phyloP scores from a whole-genome alignment of 1,140 invertebrate genomes.

The Bathynomus jamesi region DNA sequence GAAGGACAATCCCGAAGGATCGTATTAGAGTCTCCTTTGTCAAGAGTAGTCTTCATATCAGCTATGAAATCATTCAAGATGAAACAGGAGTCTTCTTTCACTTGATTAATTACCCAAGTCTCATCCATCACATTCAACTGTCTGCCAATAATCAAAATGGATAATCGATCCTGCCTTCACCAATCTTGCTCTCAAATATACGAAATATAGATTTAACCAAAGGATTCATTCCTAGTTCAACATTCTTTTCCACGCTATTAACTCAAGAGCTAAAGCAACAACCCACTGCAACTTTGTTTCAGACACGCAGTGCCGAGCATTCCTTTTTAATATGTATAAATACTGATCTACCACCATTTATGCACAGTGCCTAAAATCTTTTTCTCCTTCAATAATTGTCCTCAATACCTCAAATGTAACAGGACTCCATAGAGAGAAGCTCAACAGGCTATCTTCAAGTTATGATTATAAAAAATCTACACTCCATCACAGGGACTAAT shows the following conservation, averaged over 20 bases:
- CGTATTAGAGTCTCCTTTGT: conserved; percentile 53
- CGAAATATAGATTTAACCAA: not conserved
- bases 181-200: too few species aligned
- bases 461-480: too few species aligned
- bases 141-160: conserved; percentile 46
- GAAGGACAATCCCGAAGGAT: conserved; percentile 85
- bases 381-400: too few species aligned
- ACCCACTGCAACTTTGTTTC: not conserved
- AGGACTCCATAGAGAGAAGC: too few species aligned
- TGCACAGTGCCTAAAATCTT: too few species aligned
- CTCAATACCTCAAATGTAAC: too few species aligned
- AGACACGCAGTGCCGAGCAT: not conserved
- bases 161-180: too few species aligned
- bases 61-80: conserved; percentile 76
- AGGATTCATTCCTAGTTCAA: not conserved
- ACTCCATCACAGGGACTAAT: too few species aligned
- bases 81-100: conserved; percentile 96
- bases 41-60: conserved; percentile 72
- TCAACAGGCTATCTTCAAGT: too few species aligned
- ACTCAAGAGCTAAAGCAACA: not conserved
- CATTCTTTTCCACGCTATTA: too few species aligned
- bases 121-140: conserved; percentile 99
- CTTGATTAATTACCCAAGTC: conserved; percentile 96
- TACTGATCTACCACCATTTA: too few species aligned
- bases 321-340: too few species aligned